Evolutionary conservation across 2,888 invertebrate genomes (phyloP).

Genomic region (Unio delphinus): DNA sequence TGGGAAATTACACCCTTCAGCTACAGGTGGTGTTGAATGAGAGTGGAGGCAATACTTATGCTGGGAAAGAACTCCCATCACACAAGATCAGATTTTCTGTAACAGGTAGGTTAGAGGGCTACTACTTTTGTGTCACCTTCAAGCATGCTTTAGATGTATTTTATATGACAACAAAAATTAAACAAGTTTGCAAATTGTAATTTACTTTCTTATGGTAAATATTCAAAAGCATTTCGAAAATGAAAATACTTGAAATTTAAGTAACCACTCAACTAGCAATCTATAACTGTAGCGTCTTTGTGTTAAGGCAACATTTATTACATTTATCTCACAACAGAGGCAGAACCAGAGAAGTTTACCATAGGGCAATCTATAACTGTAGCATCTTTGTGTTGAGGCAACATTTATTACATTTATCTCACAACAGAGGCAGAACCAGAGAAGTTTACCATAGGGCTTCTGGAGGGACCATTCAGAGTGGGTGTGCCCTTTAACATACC

Average conservation of each 20-base stretch:
- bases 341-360: constrained; percentile 67
- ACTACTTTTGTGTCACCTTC: no score
- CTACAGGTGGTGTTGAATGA: constrained; percentile 68
- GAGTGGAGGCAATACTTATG: constrained; percentile 61
- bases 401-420: background rate
- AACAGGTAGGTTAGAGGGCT: constrained; percentile 49
- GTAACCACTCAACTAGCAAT: no score
- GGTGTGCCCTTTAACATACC: constrained; percentile 69
- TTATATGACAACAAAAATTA: no score
- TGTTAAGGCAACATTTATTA: no score
- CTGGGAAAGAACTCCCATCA: constrained; percentile 64
- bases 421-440: constrained; percentile 67
- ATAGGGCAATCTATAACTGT: no score
- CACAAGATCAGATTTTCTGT: constrained; percentile 64
- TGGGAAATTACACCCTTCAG: constrained; percentile 65
- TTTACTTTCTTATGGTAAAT: no score
- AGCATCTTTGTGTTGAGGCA: no score
- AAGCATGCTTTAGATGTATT: no score
- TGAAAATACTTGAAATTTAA: no score
- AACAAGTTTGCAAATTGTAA: no score
- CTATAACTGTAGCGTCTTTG: no score
- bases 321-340: constrained; percentile 52
- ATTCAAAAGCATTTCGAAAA: no score
- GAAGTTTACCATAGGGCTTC: constrained; percentile 66
- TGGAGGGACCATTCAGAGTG: constrained; percentile 70